These are phyloP conservation scores for Sphaeridia pumilis DNA, from an alignment of 2,888 invertebrate species.

Conservation along the genomic window DNA sequence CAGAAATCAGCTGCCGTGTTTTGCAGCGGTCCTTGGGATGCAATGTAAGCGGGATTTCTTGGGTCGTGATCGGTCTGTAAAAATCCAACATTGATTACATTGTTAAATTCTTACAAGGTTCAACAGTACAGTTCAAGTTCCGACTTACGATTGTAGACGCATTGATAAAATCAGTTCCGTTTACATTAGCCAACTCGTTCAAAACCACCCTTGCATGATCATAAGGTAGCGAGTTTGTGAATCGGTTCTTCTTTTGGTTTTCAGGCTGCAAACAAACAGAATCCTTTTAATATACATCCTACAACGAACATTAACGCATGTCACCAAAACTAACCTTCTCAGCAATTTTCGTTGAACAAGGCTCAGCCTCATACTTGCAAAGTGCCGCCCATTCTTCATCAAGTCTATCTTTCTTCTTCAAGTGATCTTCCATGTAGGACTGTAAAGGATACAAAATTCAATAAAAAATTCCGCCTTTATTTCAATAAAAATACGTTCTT, in stretches of 20 bases:
- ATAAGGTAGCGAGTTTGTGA: conserved; percentile 75
- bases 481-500: too few species aligned
- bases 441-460: conserved; percentile 39
- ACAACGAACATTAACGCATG: too few species aligned
- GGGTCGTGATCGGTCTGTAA: conserved; percentile 93
- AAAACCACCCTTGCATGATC: conserved; percentile 92
- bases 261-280: conserved; percentile 49
- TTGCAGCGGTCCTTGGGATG: conserved; percentile 85
- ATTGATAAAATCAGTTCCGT: conserved; percentile 90
- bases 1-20: conserved; percentile 94
- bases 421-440: conserved; percentile 98
- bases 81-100: neutral
- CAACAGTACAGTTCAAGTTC: neutral
- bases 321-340: conserved; percentile 39
- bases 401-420: conserved; percentile 89
- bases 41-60: conserved; percentile 92
- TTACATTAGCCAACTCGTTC: conserved; percentile 76
- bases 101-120: too few species aligned
- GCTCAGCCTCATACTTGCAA: conserved; percentile 90
- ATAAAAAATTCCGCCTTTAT: too few species aligned
- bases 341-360: conserved; percentile 70
- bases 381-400: conserved; percentile 95
- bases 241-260: conserved; percentile 78
- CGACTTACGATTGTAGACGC: conserved; percentile 88
- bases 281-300: neutral